A percentile compares a stretch with the other conserved stretches of the same genome.
These are phyloP conservation scores for Cheirogaleus major DNA, from an alignment of 2,797 vertebrate genomes.

Conservation along the genomic window DNA sequence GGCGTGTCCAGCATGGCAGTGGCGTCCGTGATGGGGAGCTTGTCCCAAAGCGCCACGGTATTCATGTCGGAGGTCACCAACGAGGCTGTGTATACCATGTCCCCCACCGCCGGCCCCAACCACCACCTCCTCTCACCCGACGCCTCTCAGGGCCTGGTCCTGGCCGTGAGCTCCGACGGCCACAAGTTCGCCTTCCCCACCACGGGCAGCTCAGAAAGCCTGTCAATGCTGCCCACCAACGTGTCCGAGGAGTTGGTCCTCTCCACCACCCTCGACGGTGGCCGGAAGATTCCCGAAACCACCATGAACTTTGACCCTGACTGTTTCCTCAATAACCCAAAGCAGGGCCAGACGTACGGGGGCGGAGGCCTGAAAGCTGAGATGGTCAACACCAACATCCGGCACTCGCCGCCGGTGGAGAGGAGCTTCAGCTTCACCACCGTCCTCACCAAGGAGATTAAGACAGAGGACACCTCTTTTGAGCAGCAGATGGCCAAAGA, in stretches of 20 bases:
- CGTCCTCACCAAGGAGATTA: slow-evolving; percentile 96
- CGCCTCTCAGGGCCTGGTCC: slow-evolving; percentile 93
- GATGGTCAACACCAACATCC: slow-evolving; percentile 87
- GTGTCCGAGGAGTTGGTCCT: slow-evolving; percentile 98
- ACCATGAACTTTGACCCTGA: slow-evolving; percentile 99
- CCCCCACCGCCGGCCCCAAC: slow-evolving; percentile 95
- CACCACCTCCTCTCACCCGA: slow-evolving; percentile 96
- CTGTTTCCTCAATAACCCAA: slow-evolving; percentile 99
- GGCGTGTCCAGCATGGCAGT: slow-evolving; percentile 96
- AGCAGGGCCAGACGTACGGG: slow-evolving; percentile 99
- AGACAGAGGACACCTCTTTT: slow-evolving; percentile 98
- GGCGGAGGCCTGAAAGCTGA: slow-evolving; percentile 96
- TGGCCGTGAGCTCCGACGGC: slow-evolving; percentile 95
- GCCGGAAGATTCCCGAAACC: slow-evolving; percentile 96
- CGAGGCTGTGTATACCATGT: slow-evolving; percentile 98
- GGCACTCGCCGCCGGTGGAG: slow-evolving; percentile 90
- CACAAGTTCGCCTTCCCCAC: slow-evolving; percentile 98
- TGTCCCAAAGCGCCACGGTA: slow-evolving; percentile 95
- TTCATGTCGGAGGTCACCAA: slow-evolving; percentile 99
- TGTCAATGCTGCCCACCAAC: slow-evolving; percentile 94
- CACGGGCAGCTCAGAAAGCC: slow-evolving; percentile 90
- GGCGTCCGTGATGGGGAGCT: slow-evolving; percentile 96
- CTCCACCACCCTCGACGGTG: slow-evolving; percentile 95
- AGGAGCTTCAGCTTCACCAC: slow-evolving; percentile 90
- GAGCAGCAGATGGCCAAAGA: slow-evolving; percentile 98